Evolutionary conservation across 2,888 invertebrate genomes (phyloP), one percentile per base, ranked within the genome.

Genomic region (Eilema caniola): DNA sequence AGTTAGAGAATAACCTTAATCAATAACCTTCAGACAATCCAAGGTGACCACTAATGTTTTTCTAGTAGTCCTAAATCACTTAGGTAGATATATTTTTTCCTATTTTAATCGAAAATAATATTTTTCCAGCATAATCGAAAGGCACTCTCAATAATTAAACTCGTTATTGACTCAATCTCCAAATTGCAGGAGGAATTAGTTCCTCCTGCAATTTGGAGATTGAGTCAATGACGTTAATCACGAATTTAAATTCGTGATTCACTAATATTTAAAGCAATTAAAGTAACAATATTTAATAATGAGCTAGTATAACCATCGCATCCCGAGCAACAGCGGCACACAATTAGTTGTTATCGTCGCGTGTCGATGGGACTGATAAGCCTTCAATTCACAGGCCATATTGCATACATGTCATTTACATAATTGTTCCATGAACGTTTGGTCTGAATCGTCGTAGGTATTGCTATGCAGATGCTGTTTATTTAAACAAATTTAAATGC

Each of bases 341-440:
- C 84, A 86, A 88, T 88, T 88, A 86, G 75, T 74, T 57, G 75
- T 82, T 71, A 87, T 72, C 81, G 89, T 95, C 92, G 95, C 95
- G 94, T 95, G 95, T 90, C 88, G 94, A 94, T 93, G 82, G 72
- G 72, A 60, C 83, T 73, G 93, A 94, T 94, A 95, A 89, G 79
- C 85, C 72, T 83, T 84, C 91, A 91, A 89, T 93, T 92, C 90
- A 91, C 91, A 91, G 92, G 88, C 95, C 95, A 95, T 95, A 95
- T 94, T 95, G 95, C 93, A 89, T 88, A 87, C 92, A 88, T 89
- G 86, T 88, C 91, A 94, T 95, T 93, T 93, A 88, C 93, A 95
- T 95, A 94, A 94, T 93, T 92, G 89, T 89, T 87, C 88, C 83
- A 86, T 85, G 86, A 85, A 83, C 84, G 82, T 82, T 81, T 78